These are phyloP conservation scores for Melospiza georgiana DNA, from an alignment of 2,113 vertebrate genomes.

Conservation along the genomic window DNA sequence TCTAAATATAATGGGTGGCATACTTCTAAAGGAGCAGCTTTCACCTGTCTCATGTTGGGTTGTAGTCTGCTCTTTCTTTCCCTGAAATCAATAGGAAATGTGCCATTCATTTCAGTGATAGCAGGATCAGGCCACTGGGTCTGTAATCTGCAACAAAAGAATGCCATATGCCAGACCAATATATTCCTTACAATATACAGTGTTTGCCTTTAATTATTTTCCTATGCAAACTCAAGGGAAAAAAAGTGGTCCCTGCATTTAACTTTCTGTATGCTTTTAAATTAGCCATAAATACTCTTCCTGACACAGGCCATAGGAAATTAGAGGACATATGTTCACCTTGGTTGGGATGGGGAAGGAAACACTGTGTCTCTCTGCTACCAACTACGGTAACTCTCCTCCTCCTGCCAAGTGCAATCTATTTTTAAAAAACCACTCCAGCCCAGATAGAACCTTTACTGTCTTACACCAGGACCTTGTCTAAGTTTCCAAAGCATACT, in stretches of 20 bases:
- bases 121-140: not conserved
- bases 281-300: not conserved
- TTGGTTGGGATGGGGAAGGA: not conserved
- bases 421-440: not conserved
- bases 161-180: not conserved
- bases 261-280: slow-evolving; percentile 1
- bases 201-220: slow-evolving; percentile 17
- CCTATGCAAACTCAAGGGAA: slow-evolving; percentile 4
- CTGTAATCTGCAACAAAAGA: not conserved
- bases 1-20: not conserved
- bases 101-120: not conserved
- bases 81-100: not conserved
- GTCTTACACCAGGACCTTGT: not conserved
- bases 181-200: not conserved
- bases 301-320: not conserved
- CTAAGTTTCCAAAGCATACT: not conserved
- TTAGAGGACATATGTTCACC: not conserved
- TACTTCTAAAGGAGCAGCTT: slow-evolving; percentile 2
- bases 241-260: not conserved
- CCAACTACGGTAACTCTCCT: not conserved
- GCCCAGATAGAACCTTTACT: not conserved
- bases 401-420: not conserved
- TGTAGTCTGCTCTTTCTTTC: not conserved
- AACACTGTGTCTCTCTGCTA: not conserved
- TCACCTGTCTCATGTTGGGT: not conserved